Conservation (phyloP, 2,113 vertebrate species). For the Mobula birostris region DNA sequence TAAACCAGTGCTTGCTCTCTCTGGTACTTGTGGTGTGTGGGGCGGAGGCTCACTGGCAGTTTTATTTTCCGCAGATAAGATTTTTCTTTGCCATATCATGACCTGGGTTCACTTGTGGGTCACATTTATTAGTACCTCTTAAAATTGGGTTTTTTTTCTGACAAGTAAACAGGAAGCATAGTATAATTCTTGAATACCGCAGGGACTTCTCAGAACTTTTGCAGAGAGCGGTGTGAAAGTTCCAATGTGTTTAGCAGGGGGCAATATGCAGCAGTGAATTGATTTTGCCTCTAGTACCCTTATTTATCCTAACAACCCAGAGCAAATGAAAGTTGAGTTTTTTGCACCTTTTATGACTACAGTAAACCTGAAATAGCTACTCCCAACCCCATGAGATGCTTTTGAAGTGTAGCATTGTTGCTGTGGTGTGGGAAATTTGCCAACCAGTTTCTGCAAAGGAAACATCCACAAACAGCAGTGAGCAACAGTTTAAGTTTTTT, state of each 20-base stretch:
- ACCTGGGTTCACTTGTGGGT: neutral
- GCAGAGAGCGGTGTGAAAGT: neutral
- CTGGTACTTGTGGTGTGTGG: neutral
- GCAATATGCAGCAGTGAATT: neutral
- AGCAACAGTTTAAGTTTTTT: too few relatives aligned
- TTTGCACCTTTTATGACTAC: too few relatives aligned
- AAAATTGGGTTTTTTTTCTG: neutral
- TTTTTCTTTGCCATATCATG: neutral
- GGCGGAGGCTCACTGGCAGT: neutral
- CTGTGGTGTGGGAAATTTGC: too few relatives aligned
- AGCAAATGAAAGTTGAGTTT: neutral
- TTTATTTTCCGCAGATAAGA: conserved; percentile 31
- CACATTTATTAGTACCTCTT: neutral
- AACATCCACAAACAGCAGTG: too few relatives aligned
- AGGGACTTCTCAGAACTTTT: neutral
- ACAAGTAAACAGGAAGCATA: neutral
- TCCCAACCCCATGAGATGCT: too few relatives aligned
- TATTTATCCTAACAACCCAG: neutral
- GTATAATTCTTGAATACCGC: neutral
- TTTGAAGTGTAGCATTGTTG: too few relatives aligned
- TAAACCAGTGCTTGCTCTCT: conserved; percentile 27
- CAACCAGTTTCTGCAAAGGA: too few relatives aligned
- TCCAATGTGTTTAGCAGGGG: neutral
- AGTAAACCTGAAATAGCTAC: too few relatives aligned
- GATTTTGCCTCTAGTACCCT: neutral